phyloP scores from a whole-genome alignment of 1,140 invertebrate species.

The Caenorhabditis remanei region DNA sequence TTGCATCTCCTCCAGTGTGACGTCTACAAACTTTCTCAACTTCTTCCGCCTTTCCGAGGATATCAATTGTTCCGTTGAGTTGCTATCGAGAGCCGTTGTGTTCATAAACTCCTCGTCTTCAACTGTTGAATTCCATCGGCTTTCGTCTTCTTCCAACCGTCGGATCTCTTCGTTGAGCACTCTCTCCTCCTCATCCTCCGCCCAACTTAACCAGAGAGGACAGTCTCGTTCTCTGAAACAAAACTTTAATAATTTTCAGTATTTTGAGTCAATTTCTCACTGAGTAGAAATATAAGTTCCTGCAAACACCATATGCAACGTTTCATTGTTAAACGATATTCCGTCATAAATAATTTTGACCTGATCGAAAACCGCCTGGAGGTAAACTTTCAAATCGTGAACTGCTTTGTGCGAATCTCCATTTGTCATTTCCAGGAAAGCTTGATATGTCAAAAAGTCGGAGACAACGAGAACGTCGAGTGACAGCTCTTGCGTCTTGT shows the following conservation, averaged over 20 bases:
- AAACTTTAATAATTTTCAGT: too few species aligned
- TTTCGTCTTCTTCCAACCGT: not conserved
- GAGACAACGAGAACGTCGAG: conserved; percentile 66
- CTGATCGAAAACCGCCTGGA: conserved; percentile 68
- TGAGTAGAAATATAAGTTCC: conserved; percentile 28
- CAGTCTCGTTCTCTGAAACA: conserved; percentile 31
- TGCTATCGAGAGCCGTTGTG: not conserved
- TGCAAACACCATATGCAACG: conserved; percentile 12
- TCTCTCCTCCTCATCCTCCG: conserved; percentile 33
- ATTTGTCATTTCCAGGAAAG: conserved; percentile 64
- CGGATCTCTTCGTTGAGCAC: conserved; percentile 26
- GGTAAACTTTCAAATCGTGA: conserved; percentile 61
- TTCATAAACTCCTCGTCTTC: not conserved
- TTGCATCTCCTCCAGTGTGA: conserved; percentile 37
- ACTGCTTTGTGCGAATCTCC: conserved; percentile 63
- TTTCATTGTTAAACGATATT: conserved; percentile 28
- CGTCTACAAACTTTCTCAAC: conserved; percentile 28
- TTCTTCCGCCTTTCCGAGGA: conserved; percentile 7
- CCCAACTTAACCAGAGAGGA: conserved; percentile 39
- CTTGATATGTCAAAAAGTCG: conserved; percentile 68
- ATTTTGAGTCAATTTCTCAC: not conserved
- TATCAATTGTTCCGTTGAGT: not conserved
- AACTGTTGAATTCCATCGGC: conserved; percentile 12
- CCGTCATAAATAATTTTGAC: conserved; percentile 34
- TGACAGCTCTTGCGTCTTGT: conserved; percentile 49